Evolutionary conservation across 23 tunicate species (phyloP).

Genomic region (Pegea sp.): DNA sequence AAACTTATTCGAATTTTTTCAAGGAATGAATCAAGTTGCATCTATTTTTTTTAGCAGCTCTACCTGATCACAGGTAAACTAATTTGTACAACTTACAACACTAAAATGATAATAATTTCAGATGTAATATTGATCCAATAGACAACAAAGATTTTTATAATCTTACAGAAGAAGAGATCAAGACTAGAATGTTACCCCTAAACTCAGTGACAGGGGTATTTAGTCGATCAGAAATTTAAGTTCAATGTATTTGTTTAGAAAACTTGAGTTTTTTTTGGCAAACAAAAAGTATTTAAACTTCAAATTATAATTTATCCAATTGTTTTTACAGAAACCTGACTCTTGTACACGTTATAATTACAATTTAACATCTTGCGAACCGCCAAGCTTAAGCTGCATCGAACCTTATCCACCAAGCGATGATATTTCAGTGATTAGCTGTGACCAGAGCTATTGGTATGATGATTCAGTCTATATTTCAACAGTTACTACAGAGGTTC

Average conservation of each 20-base stretch:
- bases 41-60: conserved; percentile 67
- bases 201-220: conserved; percentile 25
- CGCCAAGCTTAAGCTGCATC: conserved; percentile 16
- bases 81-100: background rate
- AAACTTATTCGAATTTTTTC: too few relatives aligned
- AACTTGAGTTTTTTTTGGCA: background rate
- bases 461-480: conserved; percentile 32
- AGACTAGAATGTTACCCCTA: conserved; percentile 12
- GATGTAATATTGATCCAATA: conserved; percentile 36
- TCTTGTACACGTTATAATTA: conserved; percentile 25
- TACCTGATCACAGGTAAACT: conserved; percentile 34
- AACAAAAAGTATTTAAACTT: background rate
- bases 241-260: too few relatives aligned
- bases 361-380: conserved; percentile 10
- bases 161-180: conserved; percentile 19
- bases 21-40: conserved; percentile 60
- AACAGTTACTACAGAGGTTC: conserved; percentile 65
- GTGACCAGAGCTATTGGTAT: conserved; percentile 46
- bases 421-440: conserved; percentile 7
- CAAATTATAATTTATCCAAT: background rate
- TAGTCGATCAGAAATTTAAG: background rate
- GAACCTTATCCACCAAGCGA: conserved; percentile 19
- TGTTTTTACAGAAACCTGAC: conserved; percentile 23
- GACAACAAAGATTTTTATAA: conserved; percentile 7
- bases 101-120: too few relatives aligned